A percentile compares a stretch with the other conserved stretches of the same genome.
Conservation (phyloP, 2,888 invertebrate genomes). For the Odontothrips loti region DNA sequence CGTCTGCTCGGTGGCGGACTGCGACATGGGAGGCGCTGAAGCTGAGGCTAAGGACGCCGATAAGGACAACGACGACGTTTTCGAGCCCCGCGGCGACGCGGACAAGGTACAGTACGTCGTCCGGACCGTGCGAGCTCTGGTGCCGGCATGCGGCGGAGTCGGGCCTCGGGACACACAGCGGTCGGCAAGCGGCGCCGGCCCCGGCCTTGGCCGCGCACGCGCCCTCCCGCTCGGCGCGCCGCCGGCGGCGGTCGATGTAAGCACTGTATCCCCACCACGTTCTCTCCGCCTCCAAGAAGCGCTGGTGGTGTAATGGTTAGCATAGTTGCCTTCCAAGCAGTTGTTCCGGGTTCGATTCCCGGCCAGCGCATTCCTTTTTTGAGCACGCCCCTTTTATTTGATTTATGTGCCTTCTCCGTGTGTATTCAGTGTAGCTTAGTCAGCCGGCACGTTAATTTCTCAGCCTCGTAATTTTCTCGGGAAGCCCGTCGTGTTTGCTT, state of each 20-base stretch:
- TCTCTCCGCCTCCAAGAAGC: not conserved
- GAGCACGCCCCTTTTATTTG: too few species aligned
- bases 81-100: not conserved
- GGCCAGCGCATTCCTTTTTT: constrained; percentile 41
- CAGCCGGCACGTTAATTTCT: too few species aligned
- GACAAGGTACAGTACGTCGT: not conserved
- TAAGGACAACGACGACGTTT: not conserved
- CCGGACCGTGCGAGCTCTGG: not conserved
- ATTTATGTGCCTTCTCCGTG: too few species aligned
- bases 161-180: not conserved
- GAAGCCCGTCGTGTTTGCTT: too few species aligned
- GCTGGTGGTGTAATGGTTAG: constrained; percentile 47
- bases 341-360: constrained; percentile 45
- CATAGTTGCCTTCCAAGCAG: constrained; percentile 45
- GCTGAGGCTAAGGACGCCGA: not conserved
- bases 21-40: not conserved
- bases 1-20: not conserved
- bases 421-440: too few species aligned
- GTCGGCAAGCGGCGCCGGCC: not conserved
- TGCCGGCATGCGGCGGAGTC: not conserved
- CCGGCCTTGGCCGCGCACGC: not conserved
- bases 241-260: not conserved
- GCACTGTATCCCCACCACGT: not conserved
- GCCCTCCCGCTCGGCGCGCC: not conserved
- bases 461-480: too few species aligned